Evolutionary conservation across 2,797 vertebrate genomes (phyloP).

Genomic region (Sebastolobus altivelis): DNA sequence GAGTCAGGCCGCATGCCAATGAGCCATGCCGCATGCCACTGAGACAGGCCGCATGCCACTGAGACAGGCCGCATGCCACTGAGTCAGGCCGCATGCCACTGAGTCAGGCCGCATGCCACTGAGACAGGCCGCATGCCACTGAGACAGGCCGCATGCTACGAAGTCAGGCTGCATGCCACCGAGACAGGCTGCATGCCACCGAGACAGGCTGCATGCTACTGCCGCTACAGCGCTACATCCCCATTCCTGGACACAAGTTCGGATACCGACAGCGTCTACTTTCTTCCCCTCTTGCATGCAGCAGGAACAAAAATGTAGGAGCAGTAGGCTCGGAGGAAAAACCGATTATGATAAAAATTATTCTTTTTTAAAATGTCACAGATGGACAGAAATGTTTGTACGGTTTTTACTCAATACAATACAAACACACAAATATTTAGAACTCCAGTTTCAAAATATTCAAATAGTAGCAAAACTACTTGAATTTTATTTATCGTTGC

Average conservation of each 20-base stretch:
- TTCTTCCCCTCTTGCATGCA: constrained; percentile 13
- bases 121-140: neutral
- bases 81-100: neutral
- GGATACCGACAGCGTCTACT: constrained; percentile 3
- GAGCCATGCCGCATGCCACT: neutral
- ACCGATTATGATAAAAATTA: too few relatives aligned
- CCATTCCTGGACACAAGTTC: constrained; percentile 19
- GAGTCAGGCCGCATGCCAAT: neutral
- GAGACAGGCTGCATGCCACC: neutral
- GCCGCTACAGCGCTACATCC: constrained; percentile 14
- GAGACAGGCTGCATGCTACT: neutral
- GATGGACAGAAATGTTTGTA: too few relatives aligned
- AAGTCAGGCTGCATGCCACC: neutral
- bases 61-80: neutral
- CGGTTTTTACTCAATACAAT: too few relatives aligned
- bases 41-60: neutral
- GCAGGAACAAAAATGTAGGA: constrained; percentile 15
- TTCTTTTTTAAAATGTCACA: too few relatives aligned
- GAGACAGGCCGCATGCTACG: neutral
- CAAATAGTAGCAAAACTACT: too few relatives aligned
- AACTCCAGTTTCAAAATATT: too few relatives aligned
- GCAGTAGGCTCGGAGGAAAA: neutral
- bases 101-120: neutral
- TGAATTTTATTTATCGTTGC: too few relatives aligned
- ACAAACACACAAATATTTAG: too few relatives aligned